Base-by-base conservation (phyloP, 1,140 invertebrate species). In the Holotrichia oblita region DNA sequence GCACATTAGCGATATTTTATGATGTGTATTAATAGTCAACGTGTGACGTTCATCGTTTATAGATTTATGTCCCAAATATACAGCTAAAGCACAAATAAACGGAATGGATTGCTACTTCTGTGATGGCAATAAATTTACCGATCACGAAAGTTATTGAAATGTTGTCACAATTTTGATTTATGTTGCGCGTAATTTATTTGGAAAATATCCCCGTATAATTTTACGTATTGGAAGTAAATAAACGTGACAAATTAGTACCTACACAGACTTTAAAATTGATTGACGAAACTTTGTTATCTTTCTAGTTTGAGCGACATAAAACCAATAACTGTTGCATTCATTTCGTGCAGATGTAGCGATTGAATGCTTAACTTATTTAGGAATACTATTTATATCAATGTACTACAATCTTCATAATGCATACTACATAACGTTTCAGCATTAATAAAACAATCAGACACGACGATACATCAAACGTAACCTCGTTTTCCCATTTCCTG, bases 401-500 rank as follows among this genome's bases (percentile, higher is more conserved):
- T n/a, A n/a, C n/a, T n/a, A n/a, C n/a, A n/a, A n/a, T n/a, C n/a
- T n/a, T n/a, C n/a, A n/a, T n/a, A n/a, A n/a, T n/a, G n/a, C n/a
- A n/a, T n/a, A n/a, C n/a, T n/a, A n/a, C n/a, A n/a, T n/a, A n/a
- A n/a, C n/a, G n/a, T 48, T 48, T 3, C 44, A 48, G n/a, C 44
- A 14, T 48, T 48, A 48, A 48, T 48, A 48, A 48, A 48, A 48
- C 44, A 48, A 48, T 48, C 44, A n/a, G 3, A 12, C 44, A n/a
- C 44, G 44, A 48, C 44, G 44, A 48, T 48, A 48, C 44, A 48
- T 48, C 44, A 48, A 48, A 48, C 44, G n/a, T 48, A 48, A 48
- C n/a, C 44, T 8, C 44, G 44, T n/a, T 48, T 48, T 48, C n/a
- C 44, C 44, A 48, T 48, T 48, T 48, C 44, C 44, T 10, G 44